These are phyloP conservation scores for Brachionus paranguensis DNA, from an alignment of 1,140 invertebrate species.

Conservation along the genomic window DNA sequence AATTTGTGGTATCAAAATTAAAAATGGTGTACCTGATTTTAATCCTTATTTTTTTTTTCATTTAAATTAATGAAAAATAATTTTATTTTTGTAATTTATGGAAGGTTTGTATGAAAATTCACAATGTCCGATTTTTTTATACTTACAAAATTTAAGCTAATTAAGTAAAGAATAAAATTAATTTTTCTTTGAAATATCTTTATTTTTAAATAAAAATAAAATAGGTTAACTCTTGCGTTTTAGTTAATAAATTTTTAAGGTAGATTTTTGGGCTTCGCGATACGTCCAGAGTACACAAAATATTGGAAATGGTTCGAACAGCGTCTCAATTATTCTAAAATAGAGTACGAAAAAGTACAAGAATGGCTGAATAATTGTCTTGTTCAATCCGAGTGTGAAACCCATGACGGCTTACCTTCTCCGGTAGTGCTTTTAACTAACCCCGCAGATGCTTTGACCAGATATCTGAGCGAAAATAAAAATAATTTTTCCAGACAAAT, in stretches of 20 bases:
- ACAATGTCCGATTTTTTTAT: too few relatives aligned
- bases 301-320: constrained; percentile 16
- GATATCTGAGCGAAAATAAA: background rate
- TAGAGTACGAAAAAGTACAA: constrained; percentile 11
- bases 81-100: too few relatives aligned
- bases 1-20: too few relatives aligned
- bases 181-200: too few relatives aligned
- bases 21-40: too few relatives aligned
- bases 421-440: background rate
- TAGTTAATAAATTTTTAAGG: background rate
- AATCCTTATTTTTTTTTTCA: too few relatives aligned
- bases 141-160: too few relatives aligned
- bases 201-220: too few relatives aligned
- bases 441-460: background rate
- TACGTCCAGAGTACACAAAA: background rate
- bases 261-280: background rate
- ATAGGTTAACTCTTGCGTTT: too few relatives aligned
- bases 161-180: too few relatives aligned
- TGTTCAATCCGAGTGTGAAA: background rate
- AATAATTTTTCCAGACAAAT: background rate
- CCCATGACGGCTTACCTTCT: background rate
- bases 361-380: constrained; percentile 5
- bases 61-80: too few relatives aligned
- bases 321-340: background rate
- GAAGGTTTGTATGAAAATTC: too few relatives aligned